A percentile compares a stretch with the other conserved stretches of the same genome.
Conservation (phyloP, 2,888 invertebrate genomes). For the Monopis laevigella region DNA sequence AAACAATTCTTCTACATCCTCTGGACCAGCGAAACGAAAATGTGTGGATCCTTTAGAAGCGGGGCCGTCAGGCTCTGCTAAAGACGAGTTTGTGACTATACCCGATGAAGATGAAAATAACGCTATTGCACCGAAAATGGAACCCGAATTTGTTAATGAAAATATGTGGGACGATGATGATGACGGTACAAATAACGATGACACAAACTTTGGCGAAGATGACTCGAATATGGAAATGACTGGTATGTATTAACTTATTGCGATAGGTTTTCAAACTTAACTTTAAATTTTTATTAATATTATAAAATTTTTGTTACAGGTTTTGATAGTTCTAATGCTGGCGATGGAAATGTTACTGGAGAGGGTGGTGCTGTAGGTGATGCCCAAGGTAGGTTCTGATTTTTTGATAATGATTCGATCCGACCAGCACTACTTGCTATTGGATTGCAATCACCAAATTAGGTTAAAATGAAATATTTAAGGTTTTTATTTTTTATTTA, state of each 20-base stretch:
- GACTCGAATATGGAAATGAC: slow-evolving; percentile 73
- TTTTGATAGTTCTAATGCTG: slow-evolving; percentile 60
- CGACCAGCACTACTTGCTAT: not conserved
- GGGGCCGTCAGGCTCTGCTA: slow-evolving; percentile 65
- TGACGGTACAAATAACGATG: slow-evolving; percentile 70
- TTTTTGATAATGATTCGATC: not conserved
- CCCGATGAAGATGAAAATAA: slow-evolving; percentile 64
- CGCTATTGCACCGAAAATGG: slow-evolving; percentile 72
- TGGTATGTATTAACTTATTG: slow-evolving; percentile 34
- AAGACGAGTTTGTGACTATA: slow-evolving; percentile 63
- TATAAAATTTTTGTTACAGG: slow-evolving; percentile 31
- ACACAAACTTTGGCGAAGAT: slow-evolving; percentile 71
- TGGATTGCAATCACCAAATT: not conserved
- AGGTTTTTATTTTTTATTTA: not conserved
- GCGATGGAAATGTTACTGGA: slow-evolving; percentile 60
- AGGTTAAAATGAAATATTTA: slow-evolving; percentile 8
- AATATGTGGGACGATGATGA: slow-evolving; percentile 69
- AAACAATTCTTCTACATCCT: slow-evolving; percentile 69
- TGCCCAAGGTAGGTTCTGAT: slow-evolving; percentile 63
- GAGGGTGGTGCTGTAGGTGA: slow-evolving; percentile 65
- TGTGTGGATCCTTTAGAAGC: slow-evolving; percentile 70
- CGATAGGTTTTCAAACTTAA: not conserved
- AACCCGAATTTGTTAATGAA: slow-evolving; percentile 73
- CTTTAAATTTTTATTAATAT: not conserved
- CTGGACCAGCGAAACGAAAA: slow-evolving; percentile 65